phyloP scores from a whole-genome alignment of 2,797 vertebrate genomes.

The Thamnophis elegans region DNA sequence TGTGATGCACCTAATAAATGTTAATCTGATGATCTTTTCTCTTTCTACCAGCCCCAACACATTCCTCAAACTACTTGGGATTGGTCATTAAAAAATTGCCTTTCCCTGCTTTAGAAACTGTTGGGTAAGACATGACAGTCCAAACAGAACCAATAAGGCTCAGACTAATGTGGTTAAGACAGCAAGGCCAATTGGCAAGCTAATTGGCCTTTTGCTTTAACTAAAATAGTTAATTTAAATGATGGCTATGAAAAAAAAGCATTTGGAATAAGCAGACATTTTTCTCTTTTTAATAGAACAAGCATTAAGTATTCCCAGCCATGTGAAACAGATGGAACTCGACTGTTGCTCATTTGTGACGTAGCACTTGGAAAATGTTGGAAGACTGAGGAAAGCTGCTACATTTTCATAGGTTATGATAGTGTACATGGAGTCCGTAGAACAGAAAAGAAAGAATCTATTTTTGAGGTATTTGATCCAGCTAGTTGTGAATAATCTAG shows the following conservation, averaged over 20 bases:
- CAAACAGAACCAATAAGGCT: not conserved
- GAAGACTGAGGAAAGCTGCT: conserved; percentile 60
- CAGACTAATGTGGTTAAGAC: not conserved
- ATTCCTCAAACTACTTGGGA: not conserved
- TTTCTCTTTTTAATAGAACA: conserved; percentile 61
- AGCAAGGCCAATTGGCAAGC: not conserved
- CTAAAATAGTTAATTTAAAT: not conserved
- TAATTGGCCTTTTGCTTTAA: not conserved
- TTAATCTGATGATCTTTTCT: not conserved
- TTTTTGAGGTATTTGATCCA: conserved; percentile 77
- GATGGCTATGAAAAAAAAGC: not conserved
- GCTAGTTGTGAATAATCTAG: not conserved
- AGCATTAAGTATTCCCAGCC: conserved; percentile 79
- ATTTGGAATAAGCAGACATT: not conserved
- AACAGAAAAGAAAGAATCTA: conserved; percentile 53
- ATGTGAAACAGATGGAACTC: conserved; percentile 71
- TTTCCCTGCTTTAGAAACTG: not conserved
- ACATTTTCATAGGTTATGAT: conserved; percentile 63
- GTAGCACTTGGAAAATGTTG: conserved; percentile 79
- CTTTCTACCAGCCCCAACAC: not conserved
- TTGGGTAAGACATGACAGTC: not conserved
- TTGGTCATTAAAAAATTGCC: not conserved
- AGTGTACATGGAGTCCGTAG: conserved; percentile 78
- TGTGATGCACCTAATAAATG: not conserved
- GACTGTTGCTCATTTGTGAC: conserved; percentile 80